These are phyloP conservation scores for Calameuta filiformis DNA, from an alignment of 2,888 invertebrate species.

Conservation along the genomic window DNA sequence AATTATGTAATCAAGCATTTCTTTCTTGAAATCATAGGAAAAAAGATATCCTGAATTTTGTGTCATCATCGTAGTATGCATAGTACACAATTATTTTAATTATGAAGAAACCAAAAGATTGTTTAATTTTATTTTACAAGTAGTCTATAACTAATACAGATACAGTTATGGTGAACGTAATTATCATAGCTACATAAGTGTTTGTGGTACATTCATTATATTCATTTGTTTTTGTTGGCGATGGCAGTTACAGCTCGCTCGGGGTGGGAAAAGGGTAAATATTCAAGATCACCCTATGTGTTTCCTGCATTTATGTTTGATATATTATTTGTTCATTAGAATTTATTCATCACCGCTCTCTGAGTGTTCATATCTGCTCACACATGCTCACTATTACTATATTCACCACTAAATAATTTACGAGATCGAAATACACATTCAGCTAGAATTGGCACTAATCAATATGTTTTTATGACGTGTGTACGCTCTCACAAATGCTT, in stretches of 20 bases:
- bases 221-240: slow-evolving; percentile 48
- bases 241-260: slow-evolving; percentile 71
- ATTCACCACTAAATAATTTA: not conserved
- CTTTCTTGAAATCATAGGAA: not conserved
- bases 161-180: not conserved
- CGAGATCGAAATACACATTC: not conserved
- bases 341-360: not conserved
- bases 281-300: slow-evolving; percentile 55
- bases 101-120: not conserved
- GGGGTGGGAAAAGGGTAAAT: slow-evolving; percentile 72
- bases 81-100: not conserved
- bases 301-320: slow-evolving; percentile 36
- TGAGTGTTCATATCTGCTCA: not conserved
- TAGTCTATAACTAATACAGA: not conserved
- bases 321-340: slow-evolving; percentile 2
- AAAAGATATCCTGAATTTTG: not conserved
- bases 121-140: not conserved
- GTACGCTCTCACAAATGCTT: slow-evolving; percentile 17
- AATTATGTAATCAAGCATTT: not conserved
- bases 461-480: slow-evolving; percentile 9
- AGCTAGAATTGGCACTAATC: slow-evolving; percentile 13
- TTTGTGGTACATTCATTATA: slow-evolving; percentile 20
- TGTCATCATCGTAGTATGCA: not conserved
- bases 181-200: slow-evolving; percentile 13
- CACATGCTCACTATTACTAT: not conserved